These are phyloP conservation scores for Machimus atricapillus DNA, from an alignment of 2,888 invertebrate species.

Conservation along the genomic window DNA sequence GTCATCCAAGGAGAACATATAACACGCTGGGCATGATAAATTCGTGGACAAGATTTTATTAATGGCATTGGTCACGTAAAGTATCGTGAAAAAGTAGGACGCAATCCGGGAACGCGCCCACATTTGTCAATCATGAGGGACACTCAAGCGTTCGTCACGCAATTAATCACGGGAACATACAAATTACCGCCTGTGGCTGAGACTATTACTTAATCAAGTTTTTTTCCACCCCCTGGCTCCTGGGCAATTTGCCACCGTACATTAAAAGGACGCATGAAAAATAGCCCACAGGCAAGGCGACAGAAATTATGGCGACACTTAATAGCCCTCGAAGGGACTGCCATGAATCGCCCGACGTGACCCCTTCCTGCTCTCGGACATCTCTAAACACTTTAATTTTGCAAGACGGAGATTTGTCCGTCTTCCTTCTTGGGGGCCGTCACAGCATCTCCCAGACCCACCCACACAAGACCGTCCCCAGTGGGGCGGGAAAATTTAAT, in stretches of 20 bases:
- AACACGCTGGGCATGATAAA: neutral
- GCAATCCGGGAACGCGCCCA: conserved; percentile 20
- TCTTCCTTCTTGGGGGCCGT: neutral
- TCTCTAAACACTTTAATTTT: conserved; percentile 15
- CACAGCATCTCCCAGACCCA: neutral
- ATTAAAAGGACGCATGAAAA: conserved; percentile 30
- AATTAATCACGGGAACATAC: conserved; percentile 32
- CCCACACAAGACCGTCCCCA: neutral
- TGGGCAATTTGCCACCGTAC: conserved; percentile 26
- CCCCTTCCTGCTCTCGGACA: conserved; percentile 5
- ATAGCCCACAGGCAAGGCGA: conserved; percentile 38
- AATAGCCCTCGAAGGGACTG: conserved; percentile 18
- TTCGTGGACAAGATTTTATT: conserved; percentile 22
- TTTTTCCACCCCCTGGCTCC: neutral
- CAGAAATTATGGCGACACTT: conserved; percentile 42
- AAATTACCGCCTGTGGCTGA: conserved; percentile 15
- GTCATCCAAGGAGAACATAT: neutral
- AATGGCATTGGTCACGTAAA: neutral
- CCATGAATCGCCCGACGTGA: conserved; percentile 19
- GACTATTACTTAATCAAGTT: conserved; percentile 38
- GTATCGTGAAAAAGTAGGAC: conserved; percentile 2
- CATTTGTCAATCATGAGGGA: conserved; percentile 28
- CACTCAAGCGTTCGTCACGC: conserved; percentile 33
- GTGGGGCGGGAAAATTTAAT: conserved; percentile 10
- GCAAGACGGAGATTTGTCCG: neutral